Percentiles rank a stretch among this genome's conserved stretches.
phyloP scores from a whole-genome alignment of 1,140 invertebrate genomes.

The Phymastichus coffea region DNA sequence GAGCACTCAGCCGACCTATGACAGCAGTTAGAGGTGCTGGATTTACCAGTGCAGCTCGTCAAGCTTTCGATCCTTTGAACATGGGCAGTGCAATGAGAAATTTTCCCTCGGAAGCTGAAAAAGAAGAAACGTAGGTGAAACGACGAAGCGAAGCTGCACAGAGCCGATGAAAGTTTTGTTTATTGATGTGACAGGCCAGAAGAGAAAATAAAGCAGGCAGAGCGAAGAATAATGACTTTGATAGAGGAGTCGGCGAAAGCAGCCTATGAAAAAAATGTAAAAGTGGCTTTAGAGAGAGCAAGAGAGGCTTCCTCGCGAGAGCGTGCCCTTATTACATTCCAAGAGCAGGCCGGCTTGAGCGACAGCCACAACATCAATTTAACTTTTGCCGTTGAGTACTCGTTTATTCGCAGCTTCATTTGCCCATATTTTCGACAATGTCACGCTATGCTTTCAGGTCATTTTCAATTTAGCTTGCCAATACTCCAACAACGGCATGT shows the following conservation, averaged over 20 bases:
- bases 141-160: neutral
- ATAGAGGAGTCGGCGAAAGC: constrained; percentile 61
- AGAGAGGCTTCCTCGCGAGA: constrained; percentile 96
- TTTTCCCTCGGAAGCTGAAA: constrained; percentile 65
- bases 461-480: constrained; percentile 92
- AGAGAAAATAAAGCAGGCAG: constrained; percentile 80
- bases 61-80: constrained; percentile 77
- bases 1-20: constrained; percentile 75
- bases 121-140: constrained; percentile 70
- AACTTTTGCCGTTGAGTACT: constrained; percentile 80
- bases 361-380: constrained; percentile 91
- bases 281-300: constrained; percentile 83
- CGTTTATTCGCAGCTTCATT: neutral
- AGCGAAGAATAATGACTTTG: constrained; percentile 80
- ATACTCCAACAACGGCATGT: constrained; percentile 92
- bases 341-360: constrained; percentile 84
- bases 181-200: constrained; percentile 73
- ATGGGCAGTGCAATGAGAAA: constrained; percentile 59
- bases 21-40: constrained; percentile 95
- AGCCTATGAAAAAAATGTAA: constrained; percentile 59
- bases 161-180: constrained; percentile 1
- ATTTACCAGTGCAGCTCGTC: constrained; percentile 76
- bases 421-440: constrained; percentile 16
- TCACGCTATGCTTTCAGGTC: constrained; percentile 68
- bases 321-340: constrained; percentile 80